Conservation (phyloP, 2,888 invertebrate species). For the Drosophila hamatofila region DNA sequence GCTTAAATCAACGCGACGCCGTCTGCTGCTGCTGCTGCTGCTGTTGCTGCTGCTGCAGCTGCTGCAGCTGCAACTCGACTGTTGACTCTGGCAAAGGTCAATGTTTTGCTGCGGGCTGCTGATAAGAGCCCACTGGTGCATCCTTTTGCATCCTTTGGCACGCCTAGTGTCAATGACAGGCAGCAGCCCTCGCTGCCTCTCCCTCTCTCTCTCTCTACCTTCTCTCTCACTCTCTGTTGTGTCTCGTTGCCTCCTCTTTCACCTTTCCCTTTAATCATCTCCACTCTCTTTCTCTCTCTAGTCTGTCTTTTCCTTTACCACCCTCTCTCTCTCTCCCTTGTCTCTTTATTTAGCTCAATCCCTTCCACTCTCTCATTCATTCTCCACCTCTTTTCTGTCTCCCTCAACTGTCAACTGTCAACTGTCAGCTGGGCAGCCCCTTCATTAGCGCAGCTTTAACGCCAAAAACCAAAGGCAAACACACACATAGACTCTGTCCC, state of each 20-base stretch:
- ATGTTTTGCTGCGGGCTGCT: conserved; percentile 55
- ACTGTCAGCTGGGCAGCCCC: conserved; percentile 28
- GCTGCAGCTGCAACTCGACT: conserved; percentile 18
- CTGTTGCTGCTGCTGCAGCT: conserved; percentile 21
- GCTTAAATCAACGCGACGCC: conserved; percentile 50
- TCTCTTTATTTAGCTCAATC: background rate
- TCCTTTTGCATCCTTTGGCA: conserved; percentile 60
- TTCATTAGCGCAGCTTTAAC: conserved; percentile 62
- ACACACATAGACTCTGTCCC: background rate
- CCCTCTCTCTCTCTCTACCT: background rate
- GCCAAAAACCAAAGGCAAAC: conserved; percentile 35
- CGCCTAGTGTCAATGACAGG: conserved; percentile 70
- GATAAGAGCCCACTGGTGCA: conserved; percentile 36
- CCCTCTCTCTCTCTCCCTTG: background rate
- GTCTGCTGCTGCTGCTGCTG: conserved; percentile 24
- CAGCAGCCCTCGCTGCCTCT: background rate
- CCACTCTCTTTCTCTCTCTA: background rate
- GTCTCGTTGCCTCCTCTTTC: background rate
- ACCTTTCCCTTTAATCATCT: background rate
- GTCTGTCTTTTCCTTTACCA: background rate
- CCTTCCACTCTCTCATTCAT: background rate
- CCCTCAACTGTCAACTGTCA: conserved; percentile 28
- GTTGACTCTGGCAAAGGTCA: conserved; percentile 54
- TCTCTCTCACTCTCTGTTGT: background rate
- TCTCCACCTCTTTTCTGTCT: background rate